Conservation (phyloP, 2,797 vertebrate species). For the Paedocypris micromegethes region DNA sequence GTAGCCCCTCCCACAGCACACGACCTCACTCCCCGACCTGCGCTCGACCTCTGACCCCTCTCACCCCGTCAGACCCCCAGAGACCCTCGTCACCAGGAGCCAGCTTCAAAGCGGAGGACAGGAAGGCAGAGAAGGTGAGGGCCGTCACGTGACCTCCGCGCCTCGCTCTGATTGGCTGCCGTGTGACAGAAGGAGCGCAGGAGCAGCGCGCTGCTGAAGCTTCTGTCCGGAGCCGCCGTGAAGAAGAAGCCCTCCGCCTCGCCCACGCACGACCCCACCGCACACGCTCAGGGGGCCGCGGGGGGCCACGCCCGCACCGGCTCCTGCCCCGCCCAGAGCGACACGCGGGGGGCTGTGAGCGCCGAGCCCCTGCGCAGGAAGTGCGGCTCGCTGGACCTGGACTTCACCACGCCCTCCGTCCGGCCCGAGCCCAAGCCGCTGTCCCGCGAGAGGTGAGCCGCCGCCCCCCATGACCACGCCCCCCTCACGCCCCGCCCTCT, state of each 20-base stretch:
- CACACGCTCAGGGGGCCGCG: constrained; percentile 62
- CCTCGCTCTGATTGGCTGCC: neutral
- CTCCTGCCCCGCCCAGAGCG: constrained; percentile 92
- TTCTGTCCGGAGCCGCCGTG: constrained; percentile 86
- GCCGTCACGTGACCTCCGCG: too few species aligned
- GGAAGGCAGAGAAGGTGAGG: constrained; percentile 88
- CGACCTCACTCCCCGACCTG: constrained; percentile 71
- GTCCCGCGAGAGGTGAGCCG: constrained; percentile 84
- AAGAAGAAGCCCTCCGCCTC: constrained; percentile 93
- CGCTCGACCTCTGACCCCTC: too few species aligned
- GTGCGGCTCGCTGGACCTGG: constrained; percentile 93
- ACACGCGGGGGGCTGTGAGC: constrained; percentile 89
- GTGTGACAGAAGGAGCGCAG: constrained; percentile 88
- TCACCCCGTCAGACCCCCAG: too few species aligned
- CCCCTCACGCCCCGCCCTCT: constrained; percentile 12
- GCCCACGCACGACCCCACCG: constrained; percentile 72
- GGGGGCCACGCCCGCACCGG: constrained; percentile 81
- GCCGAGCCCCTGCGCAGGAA: constrained; percentile 94
- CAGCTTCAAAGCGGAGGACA: constrained; percentile 69
- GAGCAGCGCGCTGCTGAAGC: constrained; percentile 85
- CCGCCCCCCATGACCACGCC: too few species aligned
- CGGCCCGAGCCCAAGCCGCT: constrained; percentile 90
- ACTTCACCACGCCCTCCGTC: constrained; percentile 84
- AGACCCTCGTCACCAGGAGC: constrained; percentile 23
- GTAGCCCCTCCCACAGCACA: constrained; percentile 86